Percentiles rank a stretch among this genome's conserved stretches.
Conservation (phyloP, 2,888 invertebrate genomes). For the Drosophila affinis region DNA sequence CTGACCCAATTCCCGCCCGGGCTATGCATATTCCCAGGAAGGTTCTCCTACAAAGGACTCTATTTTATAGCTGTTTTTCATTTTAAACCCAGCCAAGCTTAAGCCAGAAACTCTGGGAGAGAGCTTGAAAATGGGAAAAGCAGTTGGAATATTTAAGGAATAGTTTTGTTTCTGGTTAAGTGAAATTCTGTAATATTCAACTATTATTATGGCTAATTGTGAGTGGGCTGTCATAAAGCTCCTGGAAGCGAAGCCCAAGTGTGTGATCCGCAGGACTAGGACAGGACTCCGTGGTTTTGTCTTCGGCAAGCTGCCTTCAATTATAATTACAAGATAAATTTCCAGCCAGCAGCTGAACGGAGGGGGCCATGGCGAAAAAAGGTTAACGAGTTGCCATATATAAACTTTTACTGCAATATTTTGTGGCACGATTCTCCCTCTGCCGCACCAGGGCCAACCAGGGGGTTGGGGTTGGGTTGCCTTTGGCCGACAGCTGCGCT, state of each 20-base stretch:
- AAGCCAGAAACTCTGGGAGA: neutral
- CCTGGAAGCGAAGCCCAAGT: slow-evolving; percentile 14
- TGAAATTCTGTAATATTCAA: slow-evolving; percentile 1
- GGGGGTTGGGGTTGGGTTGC: slow-evolving; percentile 11
- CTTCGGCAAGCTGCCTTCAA: slow-evolving; percentile 51
- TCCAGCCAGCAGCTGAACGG: slow-evolving; percentile 40
- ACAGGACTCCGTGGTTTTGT: slow-evolving; percentile 43
- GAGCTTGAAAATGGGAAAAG: neutral
- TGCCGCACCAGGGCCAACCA: slow-evolving; percentile 3
- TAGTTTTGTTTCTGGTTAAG: slow-evolving; percentile 5
- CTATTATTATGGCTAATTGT: slow-evolving; percentile 19
- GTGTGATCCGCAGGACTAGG: slow-evolving; percentile 10
- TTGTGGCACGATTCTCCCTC: slow-evolving; percentile 37
- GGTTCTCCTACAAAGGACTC: neutral
- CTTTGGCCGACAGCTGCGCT: slow-evolving; percentile 75
- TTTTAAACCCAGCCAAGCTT: neutral
- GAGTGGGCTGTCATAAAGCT: slow-evolving; percentile 59
- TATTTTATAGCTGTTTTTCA: neutral
- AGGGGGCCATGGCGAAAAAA: slow-evolving; percentile 43
- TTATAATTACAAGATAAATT: slow-evolving; percentile 73
- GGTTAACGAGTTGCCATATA: slow-evolving; percentile 63
- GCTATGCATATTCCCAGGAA: neutral
- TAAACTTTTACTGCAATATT: slow-evolving; percentile 68
- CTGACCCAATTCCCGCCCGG: neutral
- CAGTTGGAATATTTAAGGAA: neutral